Conservation (phyloP, 2,797 vertebrate species). For the Perodicticus potto region DNA sequence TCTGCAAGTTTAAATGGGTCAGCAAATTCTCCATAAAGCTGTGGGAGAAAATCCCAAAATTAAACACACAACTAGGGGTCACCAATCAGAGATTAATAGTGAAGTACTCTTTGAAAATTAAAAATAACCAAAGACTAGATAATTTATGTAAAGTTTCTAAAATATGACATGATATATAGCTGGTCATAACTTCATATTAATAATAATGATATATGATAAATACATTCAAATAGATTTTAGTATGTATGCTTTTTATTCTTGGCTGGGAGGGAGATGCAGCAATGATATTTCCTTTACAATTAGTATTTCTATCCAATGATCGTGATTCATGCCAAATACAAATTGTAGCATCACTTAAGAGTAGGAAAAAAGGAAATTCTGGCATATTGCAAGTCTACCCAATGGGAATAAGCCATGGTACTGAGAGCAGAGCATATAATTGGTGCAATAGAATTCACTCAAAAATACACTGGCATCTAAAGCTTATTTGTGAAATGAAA, state of each 20-base stretch:
- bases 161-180: neutral
- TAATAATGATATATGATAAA: neutral
- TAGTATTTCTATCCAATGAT: neutral
- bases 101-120: slow-evolving; percentile 19
- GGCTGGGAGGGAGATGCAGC: neutral
- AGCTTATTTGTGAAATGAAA: slow-evolving; percentile 77
- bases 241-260: neutral
- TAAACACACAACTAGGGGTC: slow-evolving; percentile 33
- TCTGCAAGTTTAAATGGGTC: slow-evolving; percentile 97
- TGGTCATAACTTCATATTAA: neutral
- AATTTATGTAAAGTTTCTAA: slow-evolving; percentile 25
- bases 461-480: slow-evolving; percentile 14
- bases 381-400: neutral
- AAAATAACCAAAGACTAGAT: neutral
- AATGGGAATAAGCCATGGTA: neutral
- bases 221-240: neutral
- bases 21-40: slow-evolving; percentile 98
- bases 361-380: neutral
- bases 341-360: neutral
- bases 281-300: slow-evolving; percentile 39
- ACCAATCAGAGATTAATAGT: slow-evolving; percentile 39
- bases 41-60: slow-evolving; percentile 72
- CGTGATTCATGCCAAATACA: neutral
- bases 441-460: slow-evolving; percentile 61
- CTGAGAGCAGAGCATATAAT: neutral